Evolutionary conservation across 2,113 vertebrate species (phyloP).

Genomic region (Macquaria australasica): DNA sequence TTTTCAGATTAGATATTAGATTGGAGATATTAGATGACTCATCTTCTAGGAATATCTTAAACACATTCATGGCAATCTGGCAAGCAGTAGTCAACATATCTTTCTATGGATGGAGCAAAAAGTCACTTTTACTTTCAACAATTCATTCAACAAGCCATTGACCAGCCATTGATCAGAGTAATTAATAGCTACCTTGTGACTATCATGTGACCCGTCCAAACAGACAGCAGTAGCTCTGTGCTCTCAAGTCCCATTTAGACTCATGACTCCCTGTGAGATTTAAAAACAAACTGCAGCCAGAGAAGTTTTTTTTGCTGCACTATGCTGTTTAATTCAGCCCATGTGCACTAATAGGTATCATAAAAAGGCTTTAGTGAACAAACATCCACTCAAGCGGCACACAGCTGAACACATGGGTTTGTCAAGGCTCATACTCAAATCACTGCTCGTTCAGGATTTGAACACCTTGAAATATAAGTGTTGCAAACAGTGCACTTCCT

Average conservation of each 20-base stretch:
- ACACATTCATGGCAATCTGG: too few species aligned
- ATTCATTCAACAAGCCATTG: background rate
- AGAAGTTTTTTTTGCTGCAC: slow-evolving; percentile 19
- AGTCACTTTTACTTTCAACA: background rate
- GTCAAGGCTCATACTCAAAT: background rate
- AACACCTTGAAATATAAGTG: background rate
- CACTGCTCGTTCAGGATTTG: background rate
- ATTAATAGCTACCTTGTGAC: slow-evolving; percentile 73
- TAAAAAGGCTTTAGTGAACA: background rate
- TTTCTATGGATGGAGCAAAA: too few species aligned
- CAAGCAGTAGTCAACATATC: too few species aligned
- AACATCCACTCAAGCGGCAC: background rate
- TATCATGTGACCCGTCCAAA: slow-evolving; percentile 60
- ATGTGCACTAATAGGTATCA: background rate
- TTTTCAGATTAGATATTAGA: background rate
- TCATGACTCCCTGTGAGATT: slow-evolving; percentile 27
- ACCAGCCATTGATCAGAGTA: slow-evolving; percentile 36
- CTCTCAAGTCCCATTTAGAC: slow-evolving; percentile 18
- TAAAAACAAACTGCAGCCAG: slow-evolving; percentile 27
- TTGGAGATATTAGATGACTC: too few species aligned
- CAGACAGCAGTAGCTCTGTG: slow-evolving; percentile 36
- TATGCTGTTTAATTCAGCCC: slow-evolving; percentile 1
- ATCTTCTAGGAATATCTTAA: too few species aligned
- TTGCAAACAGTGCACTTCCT: too few species aligned
- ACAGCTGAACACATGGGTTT: background rate